A percentile compares a stretch with the other conserved stretches of the same genome.
Evolutionary conservation across 1,140 invertebrate species (phyloP).

Genomic region (Aphelinus certus): DNA sequence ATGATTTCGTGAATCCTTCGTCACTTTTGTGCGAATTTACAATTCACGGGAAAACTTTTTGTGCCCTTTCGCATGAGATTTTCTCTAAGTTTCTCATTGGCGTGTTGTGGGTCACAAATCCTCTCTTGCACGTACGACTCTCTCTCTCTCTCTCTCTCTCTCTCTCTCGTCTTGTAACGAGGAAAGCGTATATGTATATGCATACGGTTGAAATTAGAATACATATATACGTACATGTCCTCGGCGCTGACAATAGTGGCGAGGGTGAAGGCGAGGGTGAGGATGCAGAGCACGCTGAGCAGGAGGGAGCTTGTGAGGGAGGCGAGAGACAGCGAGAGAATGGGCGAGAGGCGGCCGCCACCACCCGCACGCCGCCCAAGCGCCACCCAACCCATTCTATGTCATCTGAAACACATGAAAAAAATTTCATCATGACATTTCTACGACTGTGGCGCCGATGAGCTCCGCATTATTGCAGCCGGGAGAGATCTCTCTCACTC

Average conservation of each 20-base stretch:
- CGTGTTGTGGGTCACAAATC: no score
- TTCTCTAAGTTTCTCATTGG: no score
- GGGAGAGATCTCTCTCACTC: no score
- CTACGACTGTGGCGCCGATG: no score
- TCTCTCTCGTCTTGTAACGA: not conserved
- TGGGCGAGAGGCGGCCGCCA: slow-evolving; percentile 63
- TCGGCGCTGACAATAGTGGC: slow-evolving; percentile 60
- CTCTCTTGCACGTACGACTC: no score
- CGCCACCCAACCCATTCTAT: slow-evolving; percentile 67
- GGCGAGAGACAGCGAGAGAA: slow-evolving; percentile 65
- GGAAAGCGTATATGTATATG: not conserved
- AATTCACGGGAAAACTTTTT: no score
- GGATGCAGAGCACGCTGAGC: slow-evolving; percentile 57
- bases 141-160: no score
- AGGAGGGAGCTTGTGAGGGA: slow-evolving; percentile 62
- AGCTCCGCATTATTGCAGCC: no score
- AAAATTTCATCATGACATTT: not conserved
- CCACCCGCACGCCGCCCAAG: slow-evolving; percentile 64
- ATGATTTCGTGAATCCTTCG: no score
- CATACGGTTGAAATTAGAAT: slow-evolving; percentile 21
- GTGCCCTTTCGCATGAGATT: no score
- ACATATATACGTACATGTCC: slow-evolving; percentile 61
- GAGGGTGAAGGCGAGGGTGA: slow-evolving; percentile 59
- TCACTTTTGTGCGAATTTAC: no score
- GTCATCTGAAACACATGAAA: slow-evolving; percentile 63